Conservation (phyloP, 2,113 vertebrate species). For the Anolis carolinensis region DNA sequence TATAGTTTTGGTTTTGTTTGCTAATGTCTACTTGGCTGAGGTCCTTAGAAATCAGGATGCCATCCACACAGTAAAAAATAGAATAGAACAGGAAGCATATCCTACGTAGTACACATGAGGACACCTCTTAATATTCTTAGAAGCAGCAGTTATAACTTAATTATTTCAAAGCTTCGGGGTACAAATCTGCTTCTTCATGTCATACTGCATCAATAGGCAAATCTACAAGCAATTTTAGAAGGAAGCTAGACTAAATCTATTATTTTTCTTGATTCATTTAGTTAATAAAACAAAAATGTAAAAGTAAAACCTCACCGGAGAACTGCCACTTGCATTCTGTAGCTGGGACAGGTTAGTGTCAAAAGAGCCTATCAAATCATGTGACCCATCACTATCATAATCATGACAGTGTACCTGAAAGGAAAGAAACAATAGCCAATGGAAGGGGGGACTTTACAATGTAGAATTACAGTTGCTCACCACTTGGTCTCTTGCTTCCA, state of each 20-base stretch:
- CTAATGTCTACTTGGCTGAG: not conserved
- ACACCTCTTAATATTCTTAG: not conserved
- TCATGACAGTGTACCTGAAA: conserved; percentile 87
- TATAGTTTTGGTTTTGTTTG: not conserved
- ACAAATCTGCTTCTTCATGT: not conserved
- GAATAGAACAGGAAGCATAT: not conserved
- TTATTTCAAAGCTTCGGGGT: not conserved
- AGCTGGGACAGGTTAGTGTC: conserved; percentile 82
- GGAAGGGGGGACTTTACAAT: not conserved
- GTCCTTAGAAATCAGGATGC: not conserved
- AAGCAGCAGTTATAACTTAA: not conserved
- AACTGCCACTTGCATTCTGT: conserved; percentile 75
- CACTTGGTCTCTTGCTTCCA: conserved; percentile 45
- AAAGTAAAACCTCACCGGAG: conserved; percentile 76
- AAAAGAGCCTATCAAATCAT: conserved; percentile 91
- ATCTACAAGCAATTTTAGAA: not conserved
- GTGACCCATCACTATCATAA: conserved; percentile 87
- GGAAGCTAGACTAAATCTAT: not conserved
- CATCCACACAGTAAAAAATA: not conserved
- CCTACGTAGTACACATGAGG: not conserved
- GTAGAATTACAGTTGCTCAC: conserved; percentile 39
- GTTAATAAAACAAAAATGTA: conserved; percentile 13
- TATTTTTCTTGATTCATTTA: not conserved
- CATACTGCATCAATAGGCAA: not conserved
- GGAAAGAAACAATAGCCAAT: conserved; percentile 23